Evolutionary conservation across 2,888 invertebrate species (phyloP).

Genomic region (Philonicus albiceps): DNA sequence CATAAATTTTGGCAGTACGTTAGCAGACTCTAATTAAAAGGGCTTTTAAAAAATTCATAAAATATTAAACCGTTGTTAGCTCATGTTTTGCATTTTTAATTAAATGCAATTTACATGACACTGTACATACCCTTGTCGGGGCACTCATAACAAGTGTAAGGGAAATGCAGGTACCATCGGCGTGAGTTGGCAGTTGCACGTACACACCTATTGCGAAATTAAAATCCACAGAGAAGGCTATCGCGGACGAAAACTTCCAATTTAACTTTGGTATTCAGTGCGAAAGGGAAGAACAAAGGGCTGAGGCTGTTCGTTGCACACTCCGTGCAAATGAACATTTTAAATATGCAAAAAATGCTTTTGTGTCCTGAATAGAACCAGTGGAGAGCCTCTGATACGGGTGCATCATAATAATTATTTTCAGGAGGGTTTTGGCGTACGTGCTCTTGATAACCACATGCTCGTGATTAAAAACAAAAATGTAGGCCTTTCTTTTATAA

Average conservation of each 20-base stretch:
- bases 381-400: not conserved
- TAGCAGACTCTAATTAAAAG: not conserved
- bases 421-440: not conserved
- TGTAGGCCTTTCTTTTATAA: not conserved
- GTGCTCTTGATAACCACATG: not conserved
- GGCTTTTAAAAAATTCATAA: not conserved
- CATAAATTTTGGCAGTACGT: not conserved
- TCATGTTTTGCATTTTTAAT: not conserved
- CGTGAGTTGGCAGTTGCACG: not conserved
- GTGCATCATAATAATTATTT: not conserved
- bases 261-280: not conserved
- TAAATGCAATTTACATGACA: not conserved
- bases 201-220: not conserved
- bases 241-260: not conserved
- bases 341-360: not conserved
- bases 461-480: not conserved
- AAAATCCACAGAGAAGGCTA: not conserved
- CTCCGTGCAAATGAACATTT: not conserved
- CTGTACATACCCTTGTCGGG: not conserved
- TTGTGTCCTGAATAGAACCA: not conserved
- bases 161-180: not conserved
- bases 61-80: not conserved
- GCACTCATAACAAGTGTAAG: not conserved
- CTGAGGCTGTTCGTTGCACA: not conserved
- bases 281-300: not conserved